Conservation (phyloP, 2,797 vertebrate genomes). For the Artibeus jamaicensis region DNA sequence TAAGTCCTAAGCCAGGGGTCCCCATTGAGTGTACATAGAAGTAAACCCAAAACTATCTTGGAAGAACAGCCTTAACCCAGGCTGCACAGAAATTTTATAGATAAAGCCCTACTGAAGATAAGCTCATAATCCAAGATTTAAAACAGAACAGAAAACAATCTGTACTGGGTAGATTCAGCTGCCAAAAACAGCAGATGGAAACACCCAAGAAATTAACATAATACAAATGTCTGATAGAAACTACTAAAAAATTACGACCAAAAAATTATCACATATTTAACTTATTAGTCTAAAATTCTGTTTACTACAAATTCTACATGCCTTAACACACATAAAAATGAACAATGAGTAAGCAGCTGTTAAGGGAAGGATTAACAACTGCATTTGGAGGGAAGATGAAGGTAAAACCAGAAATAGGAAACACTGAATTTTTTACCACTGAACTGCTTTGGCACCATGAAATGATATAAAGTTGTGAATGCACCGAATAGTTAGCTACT, state of each 20-base stretch:
- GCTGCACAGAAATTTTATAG: neutral
- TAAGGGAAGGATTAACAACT: conserved; percentile 34
- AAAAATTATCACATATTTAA: conserved; percentile 34
- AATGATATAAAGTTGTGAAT: conserved; percentile 18
- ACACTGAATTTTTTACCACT: neutral
- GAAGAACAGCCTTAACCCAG: neutral
- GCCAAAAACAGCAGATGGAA: conserved; percentile 12
- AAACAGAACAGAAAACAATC: neutral
- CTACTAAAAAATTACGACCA: conserved; percentile 13
- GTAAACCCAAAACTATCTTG: neutral
- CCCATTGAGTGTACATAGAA: neutral
- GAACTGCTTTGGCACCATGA: neutral
- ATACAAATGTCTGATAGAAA: conserved; percentile 23
- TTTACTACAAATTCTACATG: neutral
- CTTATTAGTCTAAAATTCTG: conserved; percentile 40
- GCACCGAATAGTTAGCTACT: neutral
- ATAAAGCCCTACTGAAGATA: neutral
- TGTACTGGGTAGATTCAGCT: neutral
- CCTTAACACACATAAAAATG: conserved; percentile 34
- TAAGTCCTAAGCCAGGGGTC: neutral
- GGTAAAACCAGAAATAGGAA: neutral
- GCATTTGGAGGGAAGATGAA: neutral
- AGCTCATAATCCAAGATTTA: neutral
- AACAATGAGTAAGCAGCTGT: neutral
- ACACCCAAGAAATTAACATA: neutral